Evolutionary conservation across 2,797 vertebrate genomes (phyloP).

Genomic region (Hydrolagus colliei): DNA sequence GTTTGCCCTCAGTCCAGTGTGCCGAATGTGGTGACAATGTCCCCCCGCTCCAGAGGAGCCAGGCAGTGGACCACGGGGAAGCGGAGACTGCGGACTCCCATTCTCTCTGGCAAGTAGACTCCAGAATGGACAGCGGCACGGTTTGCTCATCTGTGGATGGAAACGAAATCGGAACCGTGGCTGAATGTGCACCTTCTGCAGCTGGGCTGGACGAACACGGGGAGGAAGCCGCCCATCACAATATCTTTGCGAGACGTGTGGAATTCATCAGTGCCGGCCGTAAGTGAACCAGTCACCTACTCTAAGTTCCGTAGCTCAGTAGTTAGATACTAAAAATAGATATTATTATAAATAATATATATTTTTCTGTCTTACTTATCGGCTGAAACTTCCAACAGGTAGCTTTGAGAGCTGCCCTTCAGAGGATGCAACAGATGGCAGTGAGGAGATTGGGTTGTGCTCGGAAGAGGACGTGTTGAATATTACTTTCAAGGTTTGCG

Average conservation of each 20-base stretch:
- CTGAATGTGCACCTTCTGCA: neutral
- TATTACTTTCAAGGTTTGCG: neutral
- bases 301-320: too few species aligned
- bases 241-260: neutral
- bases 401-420: neutral
- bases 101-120: neutral
- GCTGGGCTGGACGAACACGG: neutral
- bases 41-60: conserved; percentile 9
- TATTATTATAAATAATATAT: too few species aligned
- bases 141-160: neutral
- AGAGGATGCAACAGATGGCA: neutral
- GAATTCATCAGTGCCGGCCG: neutral
- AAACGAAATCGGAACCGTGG: neutral
- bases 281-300: neutral
- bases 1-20: neutral
- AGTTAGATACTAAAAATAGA: too few species aligned
- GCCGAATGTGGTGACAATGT: neutral
- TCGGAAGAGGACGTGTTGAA: neutral
- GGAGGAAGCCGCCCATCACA: too few species aligned
- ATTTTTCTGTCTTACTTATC: neutral
- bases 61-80: neutral
- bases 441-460: neutral
- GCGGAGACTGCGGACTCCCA: neutral
- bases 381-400: neutral
- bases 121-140: neutral